Evolutionary conservation across 35 echinoderm and acorn worm genomes (phyloP), one percentile per base, ranked within the genome.

Genomic region (Strongylocentrotus purpuratus): DNA sequence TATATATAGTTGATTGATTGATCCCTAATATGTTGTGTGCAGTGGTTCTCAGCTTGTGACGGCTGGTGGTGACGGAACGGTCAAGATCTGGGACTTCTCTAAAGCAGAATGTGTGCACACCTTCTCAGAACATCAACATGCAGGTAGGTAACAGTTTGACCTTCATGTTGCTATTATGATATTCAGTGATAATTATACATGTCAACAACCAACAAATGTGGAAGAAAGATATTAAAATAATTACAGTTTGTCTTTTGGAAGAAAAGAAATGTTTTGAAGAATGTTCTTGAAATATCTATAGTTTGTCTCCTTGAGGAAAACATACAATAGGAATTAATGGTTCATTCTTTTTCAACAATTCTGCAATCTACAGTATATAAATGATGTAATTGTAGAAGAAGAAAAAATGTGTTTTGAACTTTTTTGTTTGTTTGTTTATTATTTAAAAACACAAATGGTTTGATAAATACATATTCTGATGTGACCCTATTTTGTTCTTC

Each of bases 51-150:
- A 99, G 86, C 92, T 99, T 47, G 98, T 97, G 31, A 99, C 98
- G 91, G 96, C 96, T 32, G 98, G 98, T 95, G 98, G 98, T 87
- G 98, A 99, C 94, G 60, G 95, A 33, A 99, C 98, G 17, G 96
- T 99, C 17, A 99, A 99, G 90, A 99, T 99, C 31, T 99, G 98
- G 98, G 98, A 99, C 47, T 97, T 99, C 95, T 99, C 98, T 86
- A 98, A 99, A 60, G 98, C 98, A 45, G 98, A 99, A 78, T 99
- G 98, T 97, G 97, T 99, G 2, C 98, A 99, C 86, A 99, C 98
- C 50, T 99, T 99, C 87, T 97, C 98, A 33, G 97, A 97, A 48
- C 98, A 99, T 59, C 97, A 97, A 33, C 98, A 99, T 98, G 97
- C 98, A 92, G 98, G 98, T 97, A 78, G 45, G 87, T 2, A 55